phyloP scores from a whole-genome alignment of 2,797 vertebrate species.

The Sebastes matsubarae region DNA sequence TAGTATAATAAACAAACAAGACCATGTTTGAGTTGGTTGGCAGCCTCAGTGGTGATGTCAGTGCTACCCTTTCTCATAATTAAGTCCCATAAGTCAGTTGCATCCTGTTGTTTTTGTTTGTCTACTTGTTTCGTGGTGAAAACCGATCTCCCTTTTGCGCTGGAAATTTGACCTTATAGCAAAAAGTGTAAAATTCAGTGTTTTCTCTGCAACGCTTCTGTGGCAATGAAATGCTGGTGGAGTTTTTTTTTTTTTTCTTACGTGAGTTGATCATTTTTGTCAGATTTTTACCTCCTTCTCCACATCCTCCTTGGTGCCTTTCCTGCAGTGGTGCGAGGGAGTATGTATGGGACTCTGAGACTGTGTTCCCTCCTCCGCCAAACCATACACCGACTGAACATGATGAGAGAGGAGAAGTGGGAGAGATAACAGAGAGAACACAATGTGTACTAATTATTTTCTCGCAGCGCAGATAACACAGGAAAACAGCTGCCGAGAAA shows the following conservation, averaged over 20 bases:
- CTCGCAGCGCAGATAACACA: neutral
- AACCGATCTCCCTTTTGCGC: neutral
- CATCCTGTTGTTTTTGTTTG: neutral
- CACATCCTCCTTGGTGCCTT: constrained; percentile 95
- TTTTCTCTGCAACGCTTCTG: neutral
- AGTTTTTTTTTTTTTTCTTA: no score
- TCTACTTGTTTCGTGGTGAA: neutral
- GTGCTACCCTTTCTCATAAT: neutral
- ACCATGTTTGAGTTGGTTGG: neutral
- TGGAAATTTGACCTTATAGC: neutral
- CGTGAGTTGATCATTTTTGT: neutral
- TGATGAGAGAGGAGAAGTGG: neutral
- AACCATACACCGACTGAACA: constrained; percentile 92
- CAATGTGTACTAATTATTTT: neutral
- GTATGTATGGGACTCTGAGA: constrained; percentile 92
- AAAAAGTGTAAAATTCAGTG: neutral
- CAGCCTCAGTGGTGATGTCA: neutral
- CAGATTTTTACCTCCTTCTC: constrained; percentile 88
- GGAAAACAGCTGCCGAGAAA: neutral
- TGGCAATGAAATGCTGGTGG: neutral
- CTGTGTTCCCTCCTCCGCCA: constrained; percentile 90
- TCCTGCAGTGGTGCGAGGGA: constrained; percentile 86
- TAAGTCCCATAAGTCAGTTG: neutral
- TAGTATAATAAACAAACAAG: neutral
- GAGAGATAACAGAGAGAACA: neutral